Base-by-base conservation (phyloP, 2,113 vertebrate species). In the Platysteira castanea region DNA sequence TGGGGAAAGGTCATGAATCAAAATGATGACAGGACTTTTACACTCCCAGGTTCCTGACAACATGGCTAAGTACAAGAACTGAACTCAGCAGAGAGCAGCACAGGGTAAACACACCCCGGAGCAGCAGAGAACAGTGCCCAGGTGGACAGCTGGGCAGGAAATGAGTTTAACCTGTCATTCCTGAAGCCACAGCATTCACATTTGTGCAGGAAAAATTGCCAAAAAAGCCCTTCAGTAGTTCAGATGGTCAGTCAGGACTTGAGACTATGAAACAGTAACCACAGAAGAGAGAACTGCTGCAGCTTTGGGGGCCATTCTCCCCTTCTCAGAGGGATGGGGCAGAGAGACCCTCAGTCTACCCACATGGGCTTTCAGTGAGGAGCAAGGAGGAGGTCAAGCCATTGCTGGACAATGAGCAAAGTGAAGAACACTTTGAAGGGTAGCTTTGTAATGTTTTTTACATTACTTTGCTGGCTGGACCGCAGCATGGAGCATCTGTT, bases 401-500 rank as follows among this genome's bases (percentile, higher is more conserved):
- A 47, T 75, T 46, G 30, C 50, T 17, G 49, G 71, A 65, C 49
- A 56, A 93, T 2, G 5, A 95, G 89, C 54, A 64, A 91, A 92
- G 54, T 12, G 20, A 88, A 82, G 84, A 97, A 96, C n/a, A 61
- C 97, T 98, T 96, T 93, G 93, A 98, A 97, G 88, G 73, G 44
- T 90, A 93, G 86, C 41, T 93, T 93, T 71, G 44, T 94, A 89
- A 95, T 91, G 91, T 94, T 97, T 96, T 98, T 91, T 75, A 83
- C 94, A 94, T 96, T 85, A 95, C 47, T 95, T 93, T 93, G 28
- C 95, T 95, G 96, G 93, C 94, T 85, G 75, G 77, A 79, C 50
- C 17, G 87, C 95, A 96, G 96, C 78, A 74, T 35, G 41, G 69
- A 98, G 97, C 98, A 98, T 98, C 98, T 98, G 98, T 98, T 99